Conservation (phyloP, 1,140 invertebrate genomes). For the Notospermus geniculatus region DNA sequence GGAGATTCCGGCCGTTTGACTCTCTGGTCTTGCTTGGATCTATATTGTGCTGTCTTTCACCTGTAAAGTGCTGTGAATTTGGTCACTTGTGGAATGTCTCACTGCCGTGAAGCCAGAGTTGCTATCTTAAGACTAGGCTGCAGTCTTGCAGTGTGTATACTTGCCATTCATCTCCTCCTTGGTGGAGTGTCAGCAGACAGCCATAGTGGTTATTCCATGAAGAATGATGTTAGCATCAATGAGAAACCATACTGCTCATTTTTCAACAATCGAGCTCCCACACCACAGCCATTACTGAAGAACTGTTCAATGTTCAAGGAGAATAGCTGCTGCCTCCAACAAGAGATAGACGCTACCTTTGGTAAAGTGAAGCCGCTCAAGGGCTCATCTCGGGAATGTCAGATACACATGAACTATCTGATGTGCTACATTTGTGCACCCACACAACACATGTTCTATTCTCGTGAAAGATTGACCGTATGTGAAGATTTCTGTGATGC, state of each 20-base stretch:
- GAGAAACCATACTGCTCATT: constrained; percentile 42
- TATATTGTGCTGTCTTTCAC: too few relatives aligned
- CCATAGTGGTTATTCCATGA: too few relatives aligned
- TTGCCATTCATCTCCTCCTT: too few relatives aligned
- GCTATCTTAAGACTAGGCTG: too few relatives aligned
- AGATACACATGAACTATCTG: constrained; percentile 53
- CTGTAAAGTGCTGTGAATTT: too few relatives aligned
- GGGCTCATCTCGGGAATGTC: constrained; percentile 49
- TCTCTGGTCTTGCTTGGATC: too few relatives aligned
- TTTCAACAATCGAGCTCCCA: constrained; percentile 54
- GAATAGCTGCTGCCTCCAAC: constrained; percentile 54
- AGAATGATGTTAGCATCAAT: too few relatives aligned
- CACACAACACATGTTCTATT: constrained; percentile 52
- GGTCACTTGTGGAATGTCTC: too few relatives aligned
- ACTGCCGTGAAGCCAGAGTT: too few relatives aligned
- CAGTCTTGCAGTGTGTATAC: too few relatives aligned
- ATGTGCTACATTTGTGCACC: constrained; percentile 58
- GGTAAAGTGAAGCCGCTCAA: constrained; percentile 51
- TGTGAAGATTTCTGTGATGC: constrained; percentile 53
- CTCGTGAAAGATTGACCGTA: constrained; percentile 48
- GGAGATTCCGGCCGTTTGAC: too few relatives aligned
- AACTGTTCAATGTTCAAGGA: constrained; percentile 57
- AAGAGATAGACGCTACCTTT: constrained; percentile 54
- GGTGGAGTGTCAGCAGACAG: too few relatives aligned
- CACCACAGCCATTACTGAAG: constrained; percentile 47